Evolutionary conservation across 2,888 invertebrate genomes (phyloP).

Genomic region (Anorthoa munda): DNA sequence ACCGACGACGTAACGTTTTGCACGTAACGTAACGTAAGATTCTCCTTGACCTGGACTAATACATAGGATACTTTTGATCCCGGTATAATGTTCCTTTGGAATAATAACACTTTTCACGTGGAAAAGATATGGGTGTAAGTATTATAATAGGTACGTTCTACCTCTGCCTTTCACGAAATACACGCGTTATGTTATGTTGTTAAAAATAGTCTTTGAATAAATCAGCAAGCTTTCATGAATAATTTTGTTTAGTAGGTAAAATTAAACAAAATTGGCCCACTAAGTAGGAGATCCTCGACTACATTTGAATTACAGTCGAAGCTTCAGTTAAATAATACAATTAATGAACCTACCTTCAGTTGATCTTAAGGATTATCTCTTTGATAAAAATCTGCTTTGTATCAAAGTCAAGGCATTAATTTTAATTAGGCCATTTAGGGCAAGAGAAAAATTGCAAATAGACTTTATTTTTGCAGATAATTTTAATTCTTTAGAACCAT

Average conservation of each 20-base stretch:
- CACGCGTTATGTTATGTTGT: no score
- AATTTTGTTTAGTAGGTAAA: not conserved
- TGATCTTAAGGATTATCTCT: not conserved
- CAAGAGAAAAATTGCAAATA: constrained; percentile 1
- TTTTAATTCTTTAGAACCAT: not conserved
- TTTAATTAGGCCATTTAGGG: constrained; percentile 8
- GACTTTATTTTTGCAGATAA: not conserved
- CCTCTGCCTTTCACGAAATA: no score
- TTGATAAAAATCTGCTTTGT: constrained; percentile 3
- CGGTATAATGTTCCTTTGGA: no score
- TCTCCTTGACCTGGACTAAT: no score
- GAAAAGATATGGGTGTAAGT: no score
- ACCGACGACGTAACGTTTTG: no score
- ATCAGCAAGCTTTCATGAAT: no score
- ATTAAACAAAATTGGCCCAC: not conserved
- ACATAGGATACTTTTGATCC: no score
- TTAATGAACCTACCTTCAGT: constrained; percentile 9
- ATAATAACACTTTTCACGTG: no score
- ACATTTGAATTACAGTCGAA: constrained; percentile 10
- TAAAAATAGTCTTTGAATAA: no score
- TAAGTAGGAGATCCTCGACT: not conserved
- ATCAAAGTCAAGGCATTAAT: constrained; percentile 23
- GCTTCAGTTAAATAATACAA: constrained; percentile 25
- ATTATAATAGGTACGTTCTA: no score
- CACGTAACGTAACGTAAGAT: no score